Evolutionary conservation across 2,888 invertebrate genomes (phyloP).

Genomic region (Plebejus anna): DNA sequence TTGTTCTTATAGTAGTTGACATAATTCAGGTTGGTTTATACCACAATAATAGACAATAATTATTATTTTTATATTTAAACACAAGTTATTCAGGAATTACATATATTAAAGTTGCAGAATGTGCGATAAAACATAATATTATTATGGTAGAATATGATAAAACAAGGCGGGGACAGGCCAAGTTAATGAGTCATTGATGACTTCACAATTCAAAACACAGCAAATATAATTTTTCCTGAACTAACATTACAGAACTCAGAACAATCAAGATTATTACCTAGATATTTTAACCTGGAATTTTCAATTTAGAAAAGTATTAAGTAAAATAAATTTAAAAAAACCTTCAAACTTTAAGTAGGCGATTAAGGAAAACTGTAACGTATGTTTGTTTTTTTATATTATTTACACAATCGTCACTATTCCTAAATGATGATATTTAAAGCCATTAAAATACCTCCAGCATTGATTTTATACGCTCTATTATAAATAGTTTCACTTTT

Average conservation of each 20-base stretch:
- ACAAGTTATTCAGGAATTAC: no score
- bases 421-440: not conserved
- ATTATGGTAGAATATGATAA: not conserved
- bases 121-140: not conserved
- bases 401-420: no score
- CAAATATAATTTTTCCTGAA: not conserved
- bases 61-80: no score
- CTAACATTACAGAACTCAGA: not conserved
- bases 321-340: no score
- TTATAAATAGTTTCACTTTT: no score
- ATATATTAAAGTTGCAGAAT: not conserved
- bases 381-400: no score
- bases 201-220: not conserved
- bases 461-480: not conserved
- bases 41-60: no score
- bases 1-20: no score
- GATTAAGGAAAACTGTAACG: no score
- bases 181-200: not conserved
- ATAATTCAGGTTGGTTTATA: no score
- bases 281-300: not conserved
- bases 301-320: no score
- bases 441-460: not conserved
- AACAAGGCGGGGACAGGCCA: not conserved
- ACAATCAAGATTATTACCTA: not conserved
- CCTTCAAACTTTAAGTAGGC: no score